Evolutionary conservation across 2,888 invertebrate genomes (phyloP).

Genomic region (Thumatha senex): DNA sequence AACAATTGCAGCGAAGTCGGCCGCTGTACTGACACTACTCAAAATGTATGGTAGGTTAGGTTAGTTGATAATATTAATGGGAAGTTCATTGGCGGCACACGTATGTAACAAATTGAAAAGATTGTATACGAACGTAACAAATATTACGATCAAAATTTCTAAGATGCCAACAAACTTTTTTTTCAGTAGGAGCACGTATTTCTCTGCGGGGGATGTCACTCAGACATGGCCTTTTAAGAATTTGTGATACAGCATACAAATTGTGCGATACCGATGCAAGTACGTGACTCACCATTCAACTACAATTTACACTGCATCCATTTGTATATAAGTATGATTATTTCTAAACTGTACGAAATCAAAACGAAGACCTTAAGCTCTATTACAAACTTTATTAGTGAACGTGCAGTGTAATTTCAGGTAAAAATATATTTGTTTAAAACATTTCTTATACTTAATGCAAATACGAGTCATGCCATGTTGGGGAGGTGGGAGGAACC

Average conservation of each 20-base stretch:
- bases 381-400: no score
- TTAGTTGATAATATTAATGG: constrained; percentile 75
- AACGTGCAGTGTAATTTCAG: no score
- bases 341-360: neutral
- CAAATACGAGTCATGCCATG: no score
- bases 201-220: constrained; percentile 61
- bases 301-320: neutral
- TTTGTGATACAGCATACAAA: constrained; percentile 52
- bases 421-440: no score
- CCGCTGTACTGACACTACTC: neutral
- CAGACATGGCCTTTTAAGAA: constrained; percentile 44
- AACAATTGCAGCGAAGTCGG: no score
- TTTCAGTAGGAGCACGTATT: constrained; percentile 73
- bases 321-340: neutral
- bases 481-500: no score
- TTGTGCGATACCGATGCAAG: constrained; percentile 41
- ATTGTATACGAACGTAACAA: constrained; percentile 65
- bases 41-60: constrained; percentile 56
- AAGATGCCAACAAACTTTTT: constrained; percentile 76
- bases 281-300: constrained; percentile 53
- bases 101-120: constrained; percentile 72
- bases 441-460: no score
- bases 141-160: constrained; percentile 80
- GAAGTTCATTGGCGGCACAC: constrained; percentile 63
- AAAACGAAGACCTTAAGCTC: no score